Evolutionary conservation across 2,888 invertebrate genomes (phyloP), one percentile per base, ranked within the genome.

Genomic region (Ypsolopha scabrella): DNA sequence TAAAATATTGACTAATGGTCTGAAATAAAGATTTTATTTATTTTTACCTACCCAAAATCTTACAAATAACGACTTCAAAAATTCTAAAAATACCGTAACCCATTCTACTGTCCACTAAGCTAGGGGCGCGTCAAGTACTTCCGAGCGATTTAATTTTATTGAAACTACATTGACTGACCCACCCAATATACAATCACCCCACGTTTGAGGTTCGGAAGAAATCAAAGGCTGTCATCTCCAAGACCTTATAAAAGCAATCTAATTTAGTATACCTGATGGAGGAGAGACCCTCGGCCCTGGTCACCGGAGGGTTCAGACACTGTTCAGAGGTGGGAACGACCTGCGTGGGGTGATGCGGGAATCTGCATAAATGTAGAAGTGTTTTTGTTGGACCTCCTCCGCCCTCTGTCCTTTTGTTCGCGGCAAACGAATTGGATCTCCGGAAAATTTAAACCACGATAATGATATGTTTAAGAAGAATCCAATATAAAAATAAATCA

Each of bases 221-320:
- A 54, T 53, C 47, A 48, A 51, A 48, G 53, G 44, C 52, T 53
- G 53, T 55, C 55, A 55, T 46, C 43, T 48, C 46, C 52, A 57
- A 53, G 52, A 52, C 51, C 52, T 51, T 53, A 52, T 55, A 58
- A 62, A 60, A 60, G 64, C 68, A 74, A 75, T 72, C 72, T 70
- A 74, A 75, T 75, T 75, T 72, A 62, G 61, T 56, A 55, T 62
- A 58, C 58, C 65, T 67, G 68, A 68, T 67, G 59, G 24, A 37
- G 35, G 39, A 48, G 14, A 34, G 48, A 37, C 48, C 48, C 33
- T 38, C 39, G 10, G 39, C n/a, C 2, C 11, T 7, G 41, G 14
- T 39, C 9, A 33, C 48, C 39, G 39, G 39, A 1, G 36, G 38
- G 33, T 34, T 24, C n/a, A n/a, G n/a, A n/a, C n/a, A n/a, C n/a